A percentile compares a stretch with the other conserved stretches of the same genome.
Conservation (phyloP, 64 coral and sea anemone species). For the Stichodactyla mertensii region DNA sequence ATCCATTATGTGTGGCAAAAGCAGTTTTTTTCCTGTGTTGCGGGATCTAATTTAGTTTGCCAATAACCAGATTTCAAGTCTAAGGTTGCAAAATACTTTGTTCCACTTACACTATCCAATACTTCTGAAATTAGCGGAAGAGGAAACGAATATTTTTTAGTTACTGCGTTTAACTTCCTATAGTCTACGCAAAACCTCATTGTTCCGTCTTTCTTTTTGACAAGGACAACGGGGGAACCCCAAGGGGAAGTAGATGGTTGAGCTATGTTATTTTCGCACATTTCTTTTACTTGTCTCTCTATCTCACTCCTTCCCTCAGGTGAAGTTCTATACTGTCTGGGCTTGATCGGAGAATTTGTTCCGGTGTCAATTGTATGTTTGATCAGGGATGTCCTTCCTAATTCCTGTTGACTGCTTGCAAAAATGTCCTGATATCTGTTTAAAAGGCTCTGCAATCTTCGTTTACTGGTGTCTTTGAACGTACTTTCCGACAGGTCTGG, state of each 20-base stretch:
- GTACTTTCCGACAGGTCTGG: background rate
- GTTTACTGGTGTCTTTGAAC: background rate
- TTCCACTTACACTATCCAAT: conserved; percentile 7
- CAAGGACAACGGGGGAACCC: conserved; percentile 25
- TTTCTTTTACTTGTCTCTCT: conserved; percentile 9
- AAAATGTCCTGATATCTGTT: background rate
- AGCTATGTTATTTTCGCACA: conserved; percentile 12
- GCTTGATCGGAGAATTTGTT: background rate
- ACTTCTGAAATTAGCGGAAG: conserved; percentile 31
- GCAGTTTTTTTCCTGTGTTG: conserved; percentile 9
- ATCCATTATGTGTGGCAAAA: background rate
- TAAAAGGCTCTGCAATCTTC: background rate
- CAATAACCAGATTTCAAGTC: conserved; percentile 39
- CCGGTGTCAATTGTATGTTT: conserved; percentile 2
- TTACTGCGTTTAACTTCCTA: background rate
- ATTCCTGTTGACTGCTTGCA: background rate
- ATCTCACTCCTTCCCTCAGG: background rate
- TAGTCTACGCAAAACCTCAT: background rate
- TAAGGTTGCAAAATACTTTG: conserved; percentile 23
- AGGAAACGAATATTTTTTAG: conserved; percentile 37
- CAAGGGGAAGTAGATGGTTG: conserved; percentile 25
- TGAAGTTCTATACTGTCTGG: background rate
- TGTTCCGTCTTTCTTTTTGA: conserved; percentile 21
- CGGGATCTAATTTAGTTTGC: conserved; percentile 22
- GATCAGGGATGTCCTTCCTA: background rate